These are phyloP conservation scores for Emmelina monodactyla DNA, from an alignment of 2,888 invertebrate genomes.

Conservation along the genomic window DNA sequence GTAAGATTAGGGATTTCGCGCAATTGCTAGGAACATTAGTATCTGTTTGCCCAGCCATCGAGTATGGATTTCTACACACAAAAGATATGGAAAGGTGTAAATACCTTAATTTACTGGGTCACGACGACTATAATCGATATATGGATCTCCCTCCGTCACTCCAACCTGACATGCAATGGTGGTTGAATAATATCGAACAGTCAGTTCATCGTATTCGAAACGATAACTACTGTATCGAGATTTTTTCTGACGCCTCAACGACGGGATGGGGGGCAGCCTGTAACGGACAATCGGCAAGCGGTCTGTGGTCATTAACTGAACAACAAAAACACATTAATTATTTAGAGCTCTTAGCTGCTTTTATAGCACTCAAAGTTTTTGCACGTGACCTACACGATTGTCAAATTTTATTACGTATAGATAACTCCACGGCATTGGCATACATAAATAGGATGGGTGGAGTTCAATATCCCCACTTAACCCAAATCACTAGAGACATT, in stretches of 20 bases:
- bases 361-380: conserved; percentile 7
- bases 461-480: too few species aligned
- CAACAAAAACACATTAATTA: too few species aligned
- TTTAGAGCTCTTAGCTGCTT: too few species aligned
- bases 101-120: conserved; percentile 2
- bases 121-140: conserved; percentile 3
- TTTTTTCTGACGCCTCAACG: neutral
- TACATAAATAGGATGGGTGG: too few species aligned
- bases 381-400: conserved; percentile 3
- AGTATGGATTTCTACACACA: conserved; percentile 4
- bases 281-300: conserved; percentile 4
- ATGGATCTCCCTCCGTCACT: conserved; percentile 1
- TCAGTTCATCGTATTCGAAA: too few species aligned
- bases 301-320: conserved; percentile 7
- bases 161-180: too few species aligned
- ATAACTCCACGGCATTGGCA: too few species aligned
- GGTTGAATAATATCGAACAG: too few species aligned
- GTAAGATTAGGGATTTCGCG: conserved; percentile 5
- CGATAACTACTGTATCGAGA: neutral
- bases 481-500: too few species aligned
- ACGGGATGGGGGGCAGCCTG: too few species aligned
- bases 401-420: conserved; percentile 5
- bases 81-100: conserved; percentile 5
- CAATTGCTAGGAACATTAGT: conserved; percentile 3
- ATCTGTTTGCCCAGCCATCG: neutral